Evolutionary conservation across 1,140 invertebrate species (phyloP).

Genomic region (Pseudomyrmex pallidus): DNA sequence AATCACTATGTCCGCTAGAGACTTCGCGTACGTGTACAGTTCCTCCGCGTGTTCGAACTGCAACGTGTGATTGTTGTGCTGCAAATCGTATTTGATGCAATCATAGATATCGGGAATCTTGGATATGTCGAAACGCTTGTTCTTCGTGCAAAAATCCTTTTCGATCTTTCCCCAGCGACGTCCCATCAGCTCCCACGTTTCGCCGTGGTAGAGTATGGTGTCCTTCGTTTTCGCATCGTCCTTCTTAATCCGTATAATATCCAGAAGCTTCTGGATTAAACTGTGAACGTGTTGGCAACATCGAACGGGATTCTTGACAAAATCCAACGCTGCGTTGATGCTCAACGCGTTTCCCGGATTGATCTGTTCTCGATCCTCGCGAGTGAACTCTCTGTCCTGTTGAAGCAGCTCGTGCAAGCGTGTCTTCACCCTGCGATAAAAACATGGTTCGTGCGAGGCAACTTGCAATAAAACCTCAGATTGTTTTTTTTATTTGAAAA

Average conservation of each 20-base stretch:
- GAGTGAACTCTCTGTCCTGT: constrained; percentile 94
- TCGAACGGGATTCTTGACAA: constrained; percentile 98
- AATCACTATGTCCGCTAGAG: constrained; percentile 98
- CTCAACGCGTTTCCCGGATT: constrained; percentile 96
- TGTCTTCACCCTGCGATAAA: constrained; percentile 93
- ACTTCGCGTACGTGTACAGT: constrained; percentile 97
- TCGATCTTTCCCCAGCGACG: constrained; percentile 99
- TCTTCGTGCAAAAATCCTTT: constrained; percentile 98
- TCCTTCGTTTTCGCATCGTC: constrained; percentile 96
- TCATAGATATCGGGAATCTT: constrained; percentile 99
- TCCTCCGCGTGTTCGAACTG: constrained; percentile 98
- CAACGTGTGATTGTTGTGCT: constrained; percentile 98
- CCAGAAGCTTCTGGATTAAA: constrained; percentile 94
- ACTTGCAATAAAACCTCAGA: too few relatives aligned
- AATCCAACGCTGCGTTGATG: constrained; percentile 95
- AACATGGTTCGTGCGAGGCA: neutral
- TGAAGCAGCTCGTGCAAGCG: constrained; percentile 97
- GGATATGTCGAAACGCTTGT: constrained; percentile 97
- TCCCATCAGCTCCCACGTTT: constrained; percentile 99
- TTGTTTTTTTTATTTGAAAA: too few relatives aligned
- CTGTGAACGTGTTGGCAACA: constrained; percentile 96
- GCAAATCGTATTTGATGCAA: constrained; percentile 99
- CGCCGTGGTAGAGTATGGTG: constrained; percentile 97
- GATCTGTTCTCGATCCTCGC: constrained; percentile 93
- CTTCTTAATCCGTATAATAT: constrained; percentile 93